Evolutionary conservation across 2,888 invertebrate genomes (phyloP).

Genomic region (Drosophila setosimentum): DNA sequence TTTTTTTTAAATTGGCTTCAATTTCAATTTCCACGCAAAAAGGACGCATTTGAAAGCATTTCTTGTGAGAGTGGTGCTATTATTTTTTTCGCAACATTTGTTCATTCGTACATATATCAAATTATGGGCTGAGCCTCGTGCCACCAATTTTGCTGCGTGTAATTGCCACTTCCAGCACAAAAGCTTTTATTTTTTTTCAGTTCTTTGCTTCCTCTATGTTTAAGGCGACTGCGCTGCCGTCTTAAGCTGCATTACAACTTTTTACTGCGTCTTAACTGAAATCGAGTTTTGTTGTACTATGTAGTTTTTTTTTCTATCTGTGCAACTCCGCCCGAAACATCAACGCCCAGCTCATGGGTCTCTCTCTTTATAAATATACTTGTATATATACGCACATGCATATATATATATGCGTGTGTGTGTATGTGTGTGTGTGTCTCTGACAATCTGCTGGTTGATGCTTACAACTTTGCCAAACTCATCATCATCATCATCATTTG

Average conservation of each 20-base stretch:
- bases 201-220: constrained; percentile 80
- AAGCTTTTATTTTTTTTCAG: constrained; percentile 54
- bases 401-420: neutral
- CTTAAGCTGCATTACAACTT: constrained; percentile 82
- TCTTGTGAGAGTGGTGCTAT: neutral
- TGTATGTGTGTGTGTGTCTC: constrained; percentile 40
- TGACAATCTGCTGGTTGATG: constrained; percentile 72
- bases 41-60: neutral
- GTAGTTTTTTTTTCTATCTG: constrained; percentile 78
- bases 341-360: constrained; percentile 73
- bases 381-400: constrained; percentile 12
- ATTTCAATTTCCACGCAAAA: neutral
- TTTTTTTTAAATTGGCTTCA: too few relatives aligned
- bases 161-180: constrained; percentile 75
- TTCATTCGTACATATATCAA: constrained; percentile 34
- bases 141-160: constrained; percentile 77
- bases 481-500: constrained; percentile 33
- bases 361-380: constrained; percentile 19
- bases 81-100: constrained; percentile 15
- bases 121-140: constrained; percentile 63
- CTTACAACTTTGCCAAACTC: constrained; percentile 63
- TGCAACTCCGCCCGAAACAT: constrained; percentile 79
- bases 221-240: constrained; percentile 78
- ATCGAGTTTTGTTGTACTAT: constrained; percentile 76
- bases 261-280: constrained; percentile 82